phyloP scores from a whole-genome alignment of 2,888 invertebrate species.

The Ligdia adustata region DNA sequence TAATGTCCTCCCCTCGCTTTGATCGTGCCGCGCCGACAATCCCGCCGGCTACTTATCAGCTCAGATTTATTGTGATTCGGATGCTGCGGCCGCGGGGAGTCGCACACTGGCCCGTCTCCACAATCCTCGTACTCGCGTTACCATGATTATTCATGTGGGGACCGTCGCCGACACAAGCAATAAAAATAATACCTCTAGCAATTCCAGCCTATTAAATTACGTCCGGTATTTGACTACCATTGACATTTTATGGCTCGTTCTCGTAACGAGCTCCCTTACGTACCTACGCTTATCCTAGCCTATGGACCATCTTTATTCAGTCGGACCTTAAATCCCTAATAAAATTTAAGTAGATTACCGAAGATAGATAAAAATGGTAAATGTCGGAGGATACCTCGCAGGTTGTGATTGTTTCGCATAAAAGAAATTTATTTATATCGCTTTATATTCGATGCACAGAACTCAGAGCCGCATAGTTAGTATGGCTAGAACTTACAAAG shows the following conservation, averaged over 20 bases:
- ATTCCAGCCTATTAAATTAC: constrained; percentile 26
- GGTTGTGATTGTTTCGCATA: no score
- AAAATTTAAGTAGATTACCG: no score
- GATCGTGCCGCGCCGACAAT: constrained; percentile 80
- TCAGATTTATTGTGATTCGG: constrained; percentile 83
- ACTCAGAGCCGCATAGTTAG: not conserved
- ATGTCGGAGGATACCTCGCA: no score
- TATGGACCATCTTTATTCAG: not conserved
- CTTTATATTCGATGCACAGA: not conserved
- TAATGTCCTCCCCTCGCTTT: constrained; percentile 77
- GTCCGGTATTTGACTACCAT: constrained; percentile 20
- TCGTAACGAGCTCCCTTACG: constrained; percentile 15
- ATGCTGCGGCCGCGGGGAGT: constrained; percentile 70
- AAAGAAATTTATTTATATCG: no score
- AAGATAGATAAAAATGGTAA: no score
- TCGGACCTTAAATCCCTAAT: no score
- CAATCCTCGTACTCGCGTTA: constrained; percentile 50
- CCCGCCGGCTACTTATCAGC: constrained; percentile 81
- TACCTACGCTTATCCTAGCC: not conserved
- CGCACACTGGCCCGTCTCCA: constrained; percentile 51
- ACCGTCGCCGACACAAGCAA: constrained; percentile 47
- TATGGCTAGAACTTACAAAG: not conserved
- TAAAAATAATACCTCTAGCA: constrained; percentile 24
- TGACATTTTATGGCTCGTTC: constrained; percentile 27
- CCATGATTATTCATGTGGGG: constrained; percentile 52